A percentile compares a stretch with the other conserved stretches of the same genome.
Conservation (phyloP, 2,113 vertebrate genomes). For the Phyllostomus discolor region DNA sequence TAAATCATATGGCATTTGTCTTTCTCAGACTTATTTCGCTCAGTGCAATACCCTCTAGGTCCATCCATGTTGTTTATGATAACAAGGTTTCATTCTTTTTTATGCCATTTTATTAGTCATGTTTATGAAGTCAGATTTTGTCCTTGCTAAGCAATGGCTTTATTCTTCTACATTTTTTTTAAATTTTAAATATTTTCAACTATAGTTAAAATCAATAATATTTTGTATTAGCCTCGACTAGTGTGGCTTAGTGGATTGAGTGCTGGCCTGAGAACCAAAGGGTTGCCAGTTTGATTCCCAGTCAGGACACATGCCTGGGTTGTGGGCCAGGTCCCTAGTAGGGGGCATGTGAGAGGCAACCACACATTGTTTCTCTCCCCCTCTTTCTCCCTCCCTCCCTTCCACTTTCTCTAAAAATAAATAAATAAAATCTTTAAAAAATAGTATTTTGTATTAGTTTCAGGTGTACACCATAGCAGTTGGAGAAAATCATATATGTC, state of each 20-base stretch:
- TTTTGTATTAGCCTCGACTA: not conserved
- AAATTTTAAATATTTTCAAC: not conserved
- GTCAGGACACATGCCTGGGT: too few relatives aligned
- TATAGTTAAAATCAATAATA: not conserved
- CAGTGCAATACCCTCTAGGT: not conserved
- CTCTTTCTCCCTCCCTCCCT: too few relatives aligned
- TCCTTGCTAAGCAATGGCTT: not conserved
- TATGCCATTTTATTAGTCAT: not conserved
- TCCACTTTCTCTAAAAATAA: too few relatives aligned
- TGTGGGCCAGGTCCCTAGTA: too few relatives aligned
- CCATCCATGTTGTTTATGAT: not conserved
- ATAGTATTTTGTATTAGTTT: not conserved
- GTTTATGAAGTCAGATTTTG: not conserved
- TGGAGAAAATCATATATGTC: not conserved
- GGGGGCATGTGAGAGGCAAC: too few relatives aligned
- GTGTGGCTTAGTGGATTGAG: too few relatives aligned
- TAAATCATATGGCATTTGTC: not conserved
- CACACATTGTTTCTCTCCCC: too few relatives aligned
- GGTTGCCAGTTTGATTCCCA: too few relatives aligned
- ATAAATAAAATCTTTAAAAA: not conserved
- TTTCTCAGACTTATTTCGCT: not conserved
- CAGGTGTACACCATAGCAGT: not conserved
- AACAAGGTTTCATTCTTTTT: not conserved
- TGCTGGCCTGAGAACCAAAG: too few relatives aligned
- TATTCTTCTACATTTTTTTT: not conserved